These are phyloP conservation scores for Clarias gariepinus DNA, from an alignment of 2,113 vertebrate species.

Conservation along the genomic window DNA sequence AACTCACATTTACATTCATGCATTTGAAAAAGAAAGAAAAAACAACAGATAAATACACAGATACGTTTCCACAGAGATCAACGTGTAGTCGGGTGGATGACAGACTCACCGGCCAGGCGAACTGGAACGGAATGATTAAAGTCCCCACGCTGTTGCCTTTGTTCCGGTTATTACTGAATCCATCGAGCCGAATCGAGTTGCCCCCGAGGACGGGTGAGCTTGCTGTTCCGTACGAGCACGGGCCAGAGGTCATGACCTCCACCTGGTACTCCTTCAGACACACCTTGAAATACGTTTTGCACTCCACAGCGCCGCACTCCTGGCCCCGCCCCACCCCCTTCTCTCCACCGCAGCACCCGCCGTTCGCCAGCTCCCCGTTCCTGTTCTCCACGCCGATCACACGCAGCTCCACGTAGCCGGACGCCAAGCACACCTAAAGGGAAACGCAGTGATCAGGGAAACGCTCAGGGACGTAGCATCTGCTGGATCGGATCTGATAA, in stretches of 20 bases:
- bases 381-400: slow-evolving; percentile 86
- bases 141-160: slow-evolving; percentile 75
- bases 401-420: slow-evolving; percentile 95
- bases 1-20: too few relatives aligned
- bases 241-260: slow-evolving; percentile 80
- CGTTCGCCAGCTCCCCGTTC: slow-evolving; percentile 83
- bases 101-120: slow-evolving; percentile 91
- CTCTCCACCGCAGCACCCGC: slow-evolving; percentile 87
- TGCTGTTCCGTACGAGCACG: slow-evolving; percentile 88
- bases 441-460: neutral
- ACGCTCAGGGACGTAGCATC: neutral
- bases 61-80: too few relatives aligned
- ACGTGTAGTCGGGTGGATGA: neutral
- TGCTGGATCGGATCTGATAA: neutral
- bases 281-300: slow-evolving; percentile 89
- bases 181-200: slow-evolving; percentile 88
- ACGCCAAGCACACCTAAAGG: slow-evolving; percentile 82
- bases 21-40: too few relatives aligned
- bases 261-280: slow-evolving; percentile 95
- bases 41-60: neutral
- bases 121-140: slow-evolving; percentile 89
- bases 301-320: slow-evolving; percentile 82
- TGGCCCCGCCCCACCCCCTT: slow-evolving; percentile 71
- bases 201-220: slow-evolving; percentile 88
- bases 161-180: slow-evolving; percentile 71